phyloP scores from a whole-genome alignment of 2,888 invertebrate genomes.

The Lycaena phlaeas region DNA sequence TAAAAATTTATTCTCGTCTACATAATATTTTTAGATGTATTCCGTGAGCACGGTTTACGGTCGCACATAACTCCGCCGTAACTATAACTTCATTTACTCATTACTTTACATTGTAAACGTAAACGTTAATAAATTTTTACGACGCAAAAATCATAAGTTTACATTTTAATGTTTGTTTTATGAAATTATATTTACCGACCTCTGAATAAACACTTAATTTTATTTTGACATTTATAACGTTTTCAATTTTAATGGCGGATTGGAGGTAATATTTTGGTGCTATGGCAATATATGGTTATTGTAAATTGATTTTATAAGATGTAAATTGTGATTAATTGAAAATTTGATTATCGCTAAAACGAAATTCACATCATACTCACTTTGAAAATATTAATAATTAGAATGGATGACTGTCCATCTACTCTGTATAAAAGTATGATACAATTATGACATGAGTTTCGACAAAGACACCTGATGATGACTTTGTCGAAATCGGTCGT shows the following conservation, averaged over 20 bases:
- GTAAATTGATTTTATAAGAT: no score
- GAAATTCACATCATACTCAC: no score
- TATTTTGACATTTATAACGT: neutral
- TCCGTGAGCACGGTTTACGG: constrained; percentile 28
- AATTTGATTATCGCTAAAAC: no score
- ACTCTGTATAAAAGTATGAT: no score
- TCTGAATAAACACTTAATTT: neutral
- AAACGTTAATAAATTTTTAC: constrained; percentile 3
- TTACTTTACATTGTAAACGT: constrained; percentile 21
- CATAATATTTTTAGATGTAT: constrained; percentile 27
- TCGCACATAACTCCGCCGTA: constrained; percentile 19
- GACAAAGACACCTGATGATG: no score
- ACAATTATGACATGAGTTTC: no score
- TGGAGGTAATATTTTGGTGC: no score
- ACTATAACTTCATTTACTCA: constrained; percentile 31
- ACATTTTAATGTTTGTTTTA: neutral
- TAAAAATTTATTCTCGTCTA: constrained; percentile 24
- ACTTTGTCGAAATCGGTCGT: no score
- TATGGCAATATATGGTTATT: no score
- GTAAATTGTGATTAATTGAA: no score
- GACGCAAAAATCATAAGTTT: neutral
- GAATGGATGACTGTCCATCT: no score
- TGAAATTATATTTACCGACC: neutral
- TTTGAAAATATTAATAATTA: no score
- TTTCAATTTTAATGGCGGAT: neutral